A percentile compares a stretch with the other conserved stretches of the same genome.
Evolutionary conservation across 2,797 vertebrate genomes (phyloP).

Genomic region (Enteromius argenteus): DNA sequence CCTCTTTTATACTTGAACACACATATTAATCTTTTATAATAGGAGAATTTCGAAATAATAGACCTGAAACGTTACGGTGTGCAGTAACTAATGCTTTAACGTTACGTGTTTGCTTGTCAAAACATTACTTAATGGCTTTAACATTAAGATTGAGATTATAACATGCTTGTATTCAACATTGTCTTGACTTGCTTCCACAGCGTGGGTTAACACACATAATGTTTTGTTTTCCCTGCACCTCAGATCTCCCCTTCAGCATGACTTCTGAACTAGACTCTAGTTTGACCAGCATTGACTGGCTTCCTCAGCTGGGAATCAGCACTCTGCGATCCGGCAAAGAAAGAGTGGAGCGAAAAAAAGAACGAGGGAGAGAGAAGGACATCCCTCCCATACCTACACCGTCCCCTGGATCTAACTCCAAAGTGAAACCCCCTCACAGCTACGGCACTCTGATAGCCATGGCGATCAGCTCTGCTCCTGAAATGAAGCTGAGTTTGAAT

Average conservation of each 20-base stretch:
- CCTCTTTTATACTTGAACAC: neutral
- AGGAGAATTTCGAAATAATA: conserved; percentile 14
- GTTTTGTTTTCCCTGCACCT: conserved; percentile 17
- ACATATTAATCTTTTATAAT: conserved; percentile 6
- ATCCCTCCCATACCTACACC: conserved; percentile 67
- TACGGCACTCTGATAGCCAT: conserved; percentile 97
- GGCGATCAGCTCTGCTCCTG: conserved; percentile 91
- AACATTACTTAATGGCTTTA: neutral
- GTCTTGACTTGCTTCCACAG: neutral
- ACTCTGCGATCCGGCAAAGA: conserved; percentile 87
- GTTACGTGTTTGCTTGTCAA: neutral
- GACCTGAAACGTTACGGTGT: neutral
- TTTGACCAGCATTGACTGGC: conserved; percentile 98
- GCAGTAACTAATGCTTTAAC: neutral
- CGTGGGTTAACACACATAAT: conserved; percentile 3
- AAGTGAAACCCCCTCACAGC: conserved; percentile 94
- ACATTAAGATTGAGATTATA: neutral
- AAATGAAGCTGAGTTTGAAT: conserved; percentile 93
- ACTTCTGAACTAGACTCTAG: conserved; percentile 94
- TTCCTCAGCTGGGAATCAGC: conserved; percentile 92
- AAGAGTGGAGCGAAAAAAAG: conserved; percentile 81
- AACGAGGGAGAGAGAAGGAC: conserved; percentile 85
- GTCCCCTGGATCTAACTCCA: conserved; percentile 72
- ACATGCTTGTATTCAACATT: neutral
- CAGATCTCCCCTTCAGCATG: conserved; percentile 74